Base-by-base conservation (phyloP, 2,113 vertebrate genomes). In the Ptilorrhoa leucosticta region DNA sequence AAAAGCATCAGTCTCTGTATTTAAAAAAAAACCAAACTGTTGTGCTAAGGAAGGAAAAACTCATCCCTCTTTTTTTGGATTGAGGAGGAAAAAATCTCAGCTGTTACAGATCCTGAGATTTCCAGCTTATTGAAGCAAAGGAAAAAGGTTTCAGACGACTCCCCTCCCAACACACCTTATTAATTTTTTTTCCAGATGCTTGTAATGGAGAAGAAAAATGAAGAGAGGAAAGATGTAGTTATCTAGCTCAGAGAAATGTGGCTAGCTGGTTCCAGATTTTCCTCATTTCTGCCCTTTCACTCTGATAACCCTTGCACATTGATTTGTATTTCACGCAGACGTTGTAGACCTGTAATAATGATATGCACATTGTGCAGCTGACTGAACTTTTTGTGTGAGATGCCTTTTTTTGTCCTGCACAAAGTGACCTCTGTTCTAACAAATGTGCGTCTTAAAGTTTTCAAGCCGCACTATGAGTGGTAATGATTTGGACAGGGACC, bases 171-270 rank as follows among this genome's bases (percentile, higher is more conserved):
- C 57, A 94, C 84, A 97, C 84, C 73, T 91, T 89, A 79, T 84
- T 94, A 35, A 51, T 89, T 91, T 84, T 93, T 86, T 82, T 75
- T 15, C 81, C 90, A 91, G 73, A 87, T 95, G 87, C 81, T 93
- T 87, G 65, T 78, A 82, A 70, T 51, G 27, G 57, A 76, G 51
- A 91, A 65, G 40, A 89, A 94, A 93, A 95, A 95, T 87, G 87
- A 93, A 68, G 89, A 93, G 72, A 91, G 21, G 60, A 66, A 95
- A 91, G 76, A 91, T n/a, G 57, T 66, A 60, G 90, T 82, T 97
- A 93, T 94, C 92, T 95, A 94, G 53, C 82, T 82, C 30, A 75
- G 72, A 87, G 72, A 94, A 89, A 91, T 51, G 64, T 81, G 83
- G 15, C 56, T 89, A 65, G 76, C 50, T 70, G 23, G 44, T 66